Evolutionary conservation across 2,888 invertebrate genomes (phyloP).

Genomic region (Drosophila emarginata): DNA sequence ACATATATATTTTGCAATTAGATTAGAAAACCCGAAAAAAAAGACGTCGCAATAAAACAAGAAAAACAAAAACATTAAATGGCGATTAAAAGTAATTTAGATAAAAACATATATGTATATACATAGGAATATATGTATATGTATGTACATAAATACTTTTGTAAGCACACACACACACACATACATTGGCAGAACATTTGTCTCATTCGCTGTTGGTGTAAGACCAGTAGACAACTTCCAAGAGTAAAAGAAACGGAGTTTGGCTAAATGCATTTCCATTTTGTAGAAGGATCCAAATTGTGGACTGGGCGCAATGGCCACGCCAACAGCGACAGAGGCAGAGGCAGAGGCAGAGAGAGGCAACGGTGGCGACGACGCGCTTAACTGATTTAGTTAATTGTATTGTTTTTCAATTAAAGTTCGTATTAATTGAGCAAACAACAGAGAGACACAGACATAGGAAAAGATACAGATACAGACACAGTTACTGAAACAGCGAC

Average conservation of each 20-base stretch:
- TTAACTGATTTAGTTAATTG: constrained; percentile 78
- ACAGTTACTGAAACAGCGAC: constrained; percentile 16
- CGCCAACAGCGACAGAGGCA: constrained; percentile 42
- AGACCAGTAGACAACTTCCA: not conserved
- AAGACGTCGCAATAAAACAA: constrained; percentile 69
- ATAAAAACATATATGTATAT: constrained; percentile 59
- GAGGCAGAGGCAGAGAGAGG: too few relatives aligned
- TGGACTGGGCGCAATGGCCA: not conserved
- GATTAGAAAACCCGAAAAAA: constrained; percentile 66
- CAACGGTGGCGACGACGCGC: constrained; percentile 51
- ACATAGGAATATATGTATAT: not conserved
- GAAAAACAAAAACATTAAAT: constrained; percentile 79
- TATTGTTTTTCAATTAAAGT: constrained; percentile 79
- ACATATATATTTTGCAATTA: constrained; percentile 70
- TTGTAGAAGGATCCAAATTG: not conserved
- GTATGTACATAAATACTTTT: not conserved
- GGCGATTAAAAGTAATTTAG: constrained; percentile 78
- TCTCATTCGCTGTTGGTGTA: constrained; percentile 1
- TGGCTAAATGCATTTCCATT: constrained; percentile 5
- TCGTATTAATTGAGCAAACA: constrained; percentile 76
- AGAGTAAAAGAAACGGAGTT: not conserved
- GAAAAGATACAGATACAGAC: constrained; percentile 11
- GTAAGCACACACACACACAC: constrained; percentile 45
- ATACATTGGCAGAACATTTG: constrained; percentile 44
- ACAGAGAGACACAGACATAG: constrained; percentile 12